Base-by-base conservation (phyloP, 1,140 invertebrate species). In the Philaenus spumarius region DNA sequence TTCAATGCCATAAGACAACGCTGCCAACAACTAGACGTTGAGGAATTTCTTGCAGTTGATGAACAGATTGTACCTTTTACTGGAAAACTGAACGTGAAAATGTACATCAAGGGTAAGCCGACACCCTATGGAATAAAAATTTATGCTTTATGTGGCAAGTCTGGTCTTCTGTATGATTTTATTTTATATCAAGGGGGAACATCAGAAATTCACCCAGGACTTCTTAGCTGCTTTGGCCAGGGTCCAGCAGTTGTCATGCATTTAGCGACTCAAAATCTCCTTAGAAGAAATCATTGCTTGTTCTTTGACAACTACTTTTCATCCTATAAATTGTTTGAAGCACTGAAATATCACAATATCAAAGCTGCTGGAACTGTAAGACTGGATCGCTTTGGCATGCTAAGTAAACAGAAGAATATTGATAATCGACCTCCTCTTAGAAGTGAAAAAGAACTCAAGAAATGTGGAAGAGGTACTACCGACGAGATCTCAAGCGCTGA, bases 31-130 rank as follows among this genome's bases (percentile, higher is more conserved):
- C 58, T 72, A 12, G 43, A 54, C 30, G 6, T 64, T 15, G 65
- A 66, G 51, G 45, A 62, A 43, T 39, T 58, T 19, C 15, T 64
- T 14, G 60, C 58, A 62, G 58, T 69, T 1, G 68, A 69, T 61
- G 67, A 70, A 55, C 66, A 68, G 59, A 68, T 69, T 23, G 55
- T 69, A 3, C 67, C 64, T 14, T 68, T 67, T 50, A 62, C 56
- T 47, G 66, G 67, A 2, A 48, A 64, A 15, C 57, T 67, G 7
- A 48, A 50, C n/a, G 34, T 67, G 19, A 69, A 69, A 58, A 53
- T 62, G 42, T 70, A 66, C 53, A 58, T 66, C 15, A 61, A 64
- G 61, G 56, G 59, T 14, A 70, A 67, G 46, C 63, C 66, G 24
- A 64, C 59, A 26, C 57, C 61, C 19, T 69, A 50, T 51, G 63